Evolutionary conservation across 2,888 invertebrate genomes (phyloP), one percentile per base, ranked within the genome.

Genomic region (Poecilobothrus nobilitatus): DNA sequence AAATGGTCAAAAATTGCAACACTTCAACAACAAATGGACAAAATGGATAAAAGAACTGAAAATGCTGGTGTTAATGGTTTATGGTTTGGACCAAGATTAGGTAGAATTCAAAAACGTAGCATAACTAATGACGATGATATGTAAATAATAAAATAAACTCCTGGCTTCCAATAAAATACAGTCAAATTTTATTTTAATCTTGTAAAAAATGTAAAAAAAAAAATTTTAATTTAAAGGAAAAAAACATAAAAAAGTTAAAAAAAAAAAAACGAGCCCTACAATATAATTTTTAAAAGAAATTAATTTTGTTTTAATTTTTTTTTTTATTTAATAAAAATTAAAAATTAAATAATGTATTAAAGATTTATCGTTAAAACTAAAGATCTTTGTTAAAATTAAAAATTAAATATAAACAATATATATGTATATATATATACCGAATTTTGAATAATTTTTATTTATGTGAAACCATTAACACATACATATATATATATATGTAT

Each of bases 1-100:
- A 79, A 79, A 72, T 81, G 76, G 76, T 77, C 81, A 4, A 78
- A 78, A 70, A 71, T 78, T 65, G 69, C 79, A 70, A 78, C 79
- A n/a, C 71, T 79, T 67, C 78, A 80, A 68, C 78, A 80, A 70
- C 76, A 80, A 1, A 70, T 81, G 66, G 79, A 80, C 15, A 82
- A 81, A 71, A 78, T 73, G 62, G 53, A 79, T 41, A 78, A 79
- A 1, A 79, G 78, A 65, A 79, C 80, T 8, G 78, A 21, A n/a
- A 68, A 66, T 66, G 76, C 80, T 67, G 80, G 80, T 65, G 82
- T 80, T 61, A 80, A 81, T 27, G 84, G 84, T 0, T 84, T 89
- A 81, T 90, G 89, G 90, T 89, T 89, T 74, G 90, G 89, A 61
- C 88, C 88, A 0, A 82, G 89, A 64, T 81, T 89, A 33, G 90